Base-by-base conservation (phyloP, 1,140 invertebrate species). In the Ceratina australensis region DNA sequence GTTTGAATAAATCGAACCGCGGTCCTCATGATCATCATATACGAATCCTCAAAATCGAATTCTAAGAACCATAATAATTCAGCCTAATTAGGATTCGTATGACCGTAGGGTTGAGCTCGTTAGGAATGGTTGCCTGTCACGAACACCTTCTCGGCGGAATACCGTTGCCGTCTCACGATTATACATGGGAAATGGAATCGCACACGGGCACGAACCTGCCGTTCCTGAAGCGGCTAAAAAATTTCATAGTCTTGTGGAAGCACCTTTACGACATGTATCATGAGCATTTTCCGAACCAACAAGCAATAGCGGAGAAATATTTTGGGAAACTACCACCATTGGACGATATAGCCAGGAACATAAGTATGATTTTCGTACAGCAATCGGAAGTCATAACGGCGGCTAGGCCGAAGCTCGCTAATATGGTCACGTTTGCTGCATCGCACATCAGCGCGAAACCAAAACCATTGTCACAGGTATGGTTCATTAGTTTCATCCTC, bases 341-440 rank as follows among this genome's bases (percentile, higher is more conserved):
- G 10, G 2, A 13, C 0, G 88, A 90, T 7, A 72, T 90, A 0
- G 20, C 75, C 28, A 85, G 71, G 49, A 93, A 93, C 24, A 86
- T 90, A 0, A 93, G 91, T 18, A 26, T 93, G 52, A 60, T 94
- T 65, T 79, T 96, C 10, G 67, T 93, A 0, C 94, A 95, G 79
- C 93, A 94, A 18, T 93, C 94, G 80, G 92, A 93, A 13, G 90
- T 89, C 4, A 83, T 94, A 7, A 92, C 93, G 63, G 92, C 92
- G 63, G 89, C 93, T 12, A 89, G 92, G 63, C 94, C 94, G 0
- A 86, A 91, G 13, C 78, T 94, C 47, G 92, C 94, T 2, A 94
- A 91, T 83, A 92, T 92, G 79, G 88, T 92, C 12, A 90, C 91
- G 65, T 93, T 93, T n/a, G 93, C 89, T 68, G 92, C 93, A 50